Evolutionary conservation across 2,888 invertebrate species (phyloP).

Genomic region (Geophilus truncorum): DNA sequence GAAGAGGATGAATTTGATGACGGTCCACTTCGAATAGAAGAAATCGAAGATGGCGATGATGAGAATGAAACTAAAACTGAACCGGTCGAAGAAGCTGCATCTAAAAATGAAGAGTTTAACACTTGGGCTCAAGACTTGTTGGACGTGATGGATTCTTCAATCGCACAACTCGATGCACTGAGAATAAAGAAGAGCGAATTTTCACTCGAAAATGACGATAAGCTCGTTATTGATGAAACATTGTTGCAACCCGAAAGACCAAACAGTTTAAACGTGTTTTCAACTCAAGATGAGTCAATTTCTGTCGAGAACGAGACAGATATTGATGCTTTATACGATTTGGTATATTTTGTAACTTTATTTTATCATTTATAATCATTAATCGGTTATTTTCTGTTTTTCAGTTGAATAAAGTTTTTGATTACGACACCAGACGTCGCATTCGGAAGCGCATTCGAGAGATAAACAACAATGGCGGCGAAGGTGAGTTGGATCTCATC

Average conservation of each 20-base stretch:
- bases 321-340: neutral
- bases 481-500: neutral
- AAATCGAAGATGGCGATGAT: neutral
- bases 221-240: neutral
- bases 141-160: neutral
- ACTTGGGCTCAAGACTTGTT: neutral
- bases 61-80: neutral
- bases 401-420: slow-evolving; percentile 74
- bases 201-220: neutral
- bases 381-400: slow-evolving; percentile 25
- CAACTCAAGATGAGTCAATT: neutral
- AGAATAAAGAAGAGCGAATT: neutral
- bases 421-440: slow-evolving; percentile 79
- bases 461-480: neutral
- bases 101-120: neutral
- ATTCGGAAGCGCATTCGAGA: slow-evolving; percentile 65
- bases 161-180: neutral
- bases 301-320: neutral
- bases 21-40: neutral
- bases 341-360: neutral
- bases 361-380: neutral
- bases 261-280: neutral
- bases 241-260: neutral
- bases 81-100: neutral
- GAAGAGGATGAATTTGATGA: neutral